Percentiles rank a stretch among this genome's conserved stretches.
These are phyloP conservation scores for Mus spicilegus DNA, from an alignment of 2,113 vertebrate genomes.

Conservation along the genomic window DNA sequence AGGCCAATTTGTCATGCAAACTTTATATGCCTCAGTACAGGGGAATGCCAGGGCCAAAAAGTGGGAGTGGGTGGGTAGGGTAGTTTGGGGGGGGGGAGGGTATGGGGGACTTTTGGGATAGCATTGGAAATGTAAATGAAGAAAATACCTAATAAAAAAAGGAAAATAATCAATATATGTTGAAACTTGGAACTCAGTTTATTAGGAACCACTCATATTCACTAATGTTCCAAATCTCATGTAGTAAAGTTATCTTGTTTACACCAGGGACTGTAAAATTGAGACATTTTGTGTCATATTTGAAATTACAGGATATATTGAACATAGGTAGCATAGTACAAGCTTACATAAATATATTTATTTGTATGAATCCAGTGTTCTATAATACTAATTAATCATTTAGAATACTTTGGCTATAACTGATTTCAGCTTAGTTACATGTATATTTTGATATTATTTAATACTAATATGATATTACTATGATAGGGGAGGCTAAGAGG, in stretches of 20 bases:
- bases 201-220: background rate
- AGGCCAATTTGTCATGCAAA: no score
- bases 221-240: background rate
- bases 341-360: background rate
- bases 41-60: no score
- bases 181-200: background rate
- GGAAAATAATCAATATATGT: background rate
- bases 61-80: no score
- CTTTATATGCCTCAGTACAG: no score
- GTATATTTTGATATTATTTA: background rate
- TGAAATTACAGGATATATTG: slow-evolving; percentile 17
- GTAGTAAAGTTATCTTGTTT: background rate
- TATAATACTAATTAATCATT: background rate
- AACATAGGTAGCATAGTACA: background rate
- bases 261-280: background rate
- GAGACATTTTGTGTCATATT: background rate
- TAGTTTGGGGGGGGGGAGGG: no score
- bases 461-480: background rate
- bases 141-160: no score
- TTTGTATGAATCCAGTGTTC: background rate
- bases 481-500: no score
- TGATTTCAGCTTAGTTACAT: background rate
- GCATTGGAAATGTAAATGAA: no score
- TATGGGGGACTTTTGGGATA: no score
- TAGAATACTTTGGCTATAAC: background rate